Conservation (phyloP, 2,113 vertebrate species). For the Physeter macrocephalus region DNA sequence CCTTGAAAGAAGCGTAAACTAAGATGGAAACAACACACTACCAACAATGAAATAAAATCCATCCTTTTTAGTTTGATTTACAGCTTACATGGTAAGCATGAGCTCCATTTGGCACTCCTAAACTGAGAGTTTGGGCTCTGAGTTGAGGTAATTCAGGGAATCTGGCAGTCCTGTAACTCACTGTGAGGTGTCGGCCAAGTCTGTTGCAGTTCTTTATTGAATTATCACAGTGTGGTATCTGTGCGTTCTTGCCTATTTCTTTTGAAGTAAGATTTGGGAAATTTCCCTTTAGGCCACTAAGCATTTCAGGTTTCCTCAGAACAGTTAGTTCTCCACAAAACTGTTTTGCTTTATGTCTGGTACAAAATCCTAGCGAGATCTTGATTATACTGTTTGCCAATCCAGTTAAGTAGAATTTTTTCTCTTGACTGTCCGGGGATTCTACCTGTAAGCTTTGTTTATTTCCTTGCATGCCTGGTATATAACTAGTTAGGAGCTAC, state of each 20-base stretch:
- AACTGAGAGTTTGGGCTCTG: not conserved
- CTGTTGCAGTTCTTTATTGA: not conserved
- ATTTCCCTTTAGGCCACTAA: not conserved
- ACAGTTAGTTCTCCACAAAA: not conserved
- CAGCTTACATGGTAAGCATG: not conserved
- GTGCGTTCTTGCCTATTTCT: not conserved
- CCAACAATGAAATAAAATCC: not conserved
- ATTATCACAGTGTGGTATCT: not conserved
- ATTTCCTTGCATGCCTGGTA: not conserved
- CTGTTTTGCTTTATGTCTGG: not conserved
- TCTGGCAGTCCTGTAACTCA: not conserved
- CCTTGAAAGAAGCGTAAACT: not conserved
- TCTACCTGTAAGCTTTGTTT: not conserved
- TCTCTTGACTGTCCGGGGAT: not conserved
- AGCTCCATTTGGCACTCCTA: not conserved
- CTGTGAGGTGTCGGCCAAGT: not conserved
- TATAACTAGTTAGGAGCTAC: not conserved
- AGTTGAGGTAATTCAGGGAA: not conserved
- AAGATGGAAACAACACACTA: not conserved
- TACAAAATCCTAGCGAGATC: not conserved
- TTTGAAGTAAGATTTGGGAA: slow-evolving; percentile 30
- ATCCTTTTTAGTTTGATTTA: not conserved
- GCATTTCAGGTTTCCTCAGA: slow-evolving; percentile 20
- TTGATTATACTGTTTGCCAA: not conserved
- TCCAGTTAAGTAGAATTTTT: not conserved